Conservation (phyloP, 2,797 vertebrate genomes). For the Sphenopsis melanotis region DNA sequence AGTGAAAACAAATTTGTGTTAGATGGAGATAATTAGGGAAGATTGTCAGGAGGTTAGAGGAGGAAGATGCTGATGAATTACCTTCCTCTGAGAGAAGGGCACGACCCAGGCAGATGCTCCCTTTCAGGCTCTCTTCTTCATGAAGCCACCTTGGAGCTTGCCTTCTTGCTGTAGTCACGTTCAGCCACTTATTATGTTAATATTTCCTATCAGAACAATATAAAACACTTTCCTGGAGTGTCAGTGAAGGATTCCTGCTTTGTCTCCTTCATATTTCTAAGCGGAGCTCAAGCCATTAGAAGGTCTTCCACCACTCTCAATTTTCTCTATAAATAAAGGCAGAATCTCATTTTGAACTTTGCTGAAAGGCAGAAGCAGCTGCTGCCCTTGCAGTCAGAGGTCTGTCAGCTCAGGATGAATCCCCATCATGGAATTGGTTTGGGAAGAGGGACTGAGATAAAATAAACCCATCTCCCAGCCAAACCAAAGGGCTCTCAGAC, state of each 20-base stretch:
- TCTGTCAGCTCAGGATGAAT: neutral
- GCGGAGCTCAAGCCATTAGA: neutral
- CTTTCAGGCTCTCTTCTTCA: neutral
- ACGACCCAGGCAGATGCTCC: fast-evolving
- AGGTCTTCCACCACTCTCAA: neutral
- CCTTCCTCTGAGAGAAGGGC: neutral
- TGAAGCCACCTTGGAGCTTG: neutral
- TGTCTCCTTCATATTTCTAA: neutral
- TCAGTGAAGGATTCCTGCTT: neutral
- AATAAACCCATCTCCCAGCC: neutral
- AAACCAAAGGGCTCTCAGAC: neutral
- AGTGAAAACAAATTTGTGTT: neutral
- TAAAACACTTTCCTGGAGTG: neutral
- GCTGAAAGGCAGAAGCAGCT: neutral
- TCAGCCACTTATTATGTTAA: neutral
- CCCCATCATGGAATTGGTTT: neutral
- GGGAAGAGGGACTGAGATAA: neutral
- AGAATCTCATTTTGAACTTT: neutral
- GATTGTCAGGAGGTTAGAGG: neutral
- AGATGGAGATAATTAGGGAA: neutral
- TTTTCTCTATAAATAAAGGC: neutral
- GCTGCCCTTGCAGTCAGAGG: neutral
- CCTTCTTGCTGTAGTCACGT: neutral
- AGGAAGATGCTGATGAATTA: neutral
- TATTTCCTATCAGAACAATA: neutral